Evolutionary conservation across 2,797 vertebrate species (phyloP).

Genomic region (Pseudocheirus occidentalis): DNA sequence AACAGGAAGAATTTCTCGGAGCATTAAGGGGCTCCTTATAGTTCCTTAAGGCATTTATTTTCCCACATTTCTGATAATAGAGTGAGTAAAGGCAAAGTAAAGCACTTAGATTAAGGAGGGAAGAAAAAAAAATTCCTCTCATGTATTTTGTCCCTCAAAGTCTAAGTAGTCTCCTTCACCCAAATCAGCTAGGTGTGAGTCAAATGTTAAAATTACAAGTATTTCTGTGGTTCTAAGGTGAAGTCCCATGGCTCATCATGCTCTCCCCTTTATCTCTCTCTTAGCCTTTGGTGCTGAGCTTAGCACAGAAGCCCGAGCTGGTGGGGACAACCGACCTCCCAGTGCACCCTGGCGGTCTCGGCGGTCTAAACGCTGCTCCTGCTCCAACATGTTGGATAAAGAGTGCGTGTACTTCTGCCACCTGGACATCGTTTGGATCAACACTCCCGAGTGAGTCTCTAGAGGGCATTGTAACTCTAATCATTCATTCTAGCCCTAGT

Average conservation of each 20-base stretch:
- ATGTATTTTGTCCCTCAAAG: not conserved
- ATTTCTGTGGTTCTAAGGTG: not conserved
- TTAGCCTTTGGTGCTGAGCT: constrained; percentile 71
- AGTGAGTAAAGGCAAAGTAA: constrained; percentile 31
- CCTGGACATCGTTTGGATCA: constrained; percentile 99
- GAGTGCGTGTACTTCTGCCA: constrained; percentile 99
- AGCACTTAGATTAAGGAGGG: not conserved
- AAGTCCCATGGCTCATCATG: not conserved
- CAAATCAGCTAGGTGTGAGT: not conserved
- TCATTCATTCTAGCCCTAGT: constrained; percentile 3
- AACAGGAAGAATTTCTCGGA: not conserved
- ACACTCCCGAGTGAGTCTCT: constrained; percentile 95
- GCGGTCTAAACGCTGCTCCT: constrained; percentile 94
- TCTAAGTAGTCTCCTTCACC: not conserved
- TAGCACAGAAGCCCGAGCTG: constrained; percentile 30
- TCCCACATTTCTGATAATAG: not conserved
- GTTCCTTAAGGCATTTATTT: not conserved
- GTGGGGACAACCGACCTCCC: constrained; percentile 72
- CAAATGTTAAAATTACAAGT: not conserved
- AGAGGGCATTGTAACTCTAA: constrained; percentile 68
- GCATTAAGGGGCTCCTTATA: not conserved
- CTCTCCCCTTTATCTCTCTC: constrained; percentile 54
- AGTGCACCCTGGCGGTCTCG: constrained; percentile 78
- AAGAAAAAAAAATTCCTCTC: not conserved
- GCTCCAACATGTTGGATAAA: constrained; percentile 93